A percentile compares a stretch with the other conserved stretches of the same genome.
Conservation (phyloP, 2,797 vertebrate genomes). For the Pangasius krempfi region DNA sequence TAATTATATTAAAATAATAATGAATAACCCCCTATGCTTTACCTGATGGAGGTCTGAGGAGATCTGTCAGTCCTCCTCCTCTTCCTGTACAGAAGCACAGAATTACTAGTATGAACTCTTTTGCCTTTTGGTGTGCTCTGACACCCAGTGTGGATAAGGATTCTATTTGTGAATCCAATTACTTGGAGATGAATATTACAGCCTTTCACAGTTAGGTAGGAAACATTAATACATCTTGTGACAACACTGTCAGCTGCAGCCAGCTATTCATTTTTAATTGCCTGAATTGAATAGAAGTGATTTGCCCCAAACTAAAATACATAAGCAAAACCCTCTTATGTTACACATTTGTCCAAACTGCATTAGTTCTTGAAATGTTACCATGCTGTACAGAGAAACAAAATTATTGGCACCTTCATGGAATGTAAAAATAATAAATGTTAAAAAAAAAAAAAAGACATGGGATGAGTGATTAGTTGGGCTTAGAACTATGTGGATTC, state of each 20-base stretch:
- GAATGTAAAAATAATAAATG: not conserved
- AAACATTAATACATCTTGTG: conserved; percentile 31
- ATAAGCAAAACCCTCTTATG: not conserved
- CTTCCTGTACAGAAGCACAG: conserved; percentile 28
- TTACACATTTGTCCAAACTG: not conserved
- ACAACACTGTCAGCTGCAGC: not conserved
- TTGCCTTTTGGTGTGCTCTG: conserved; percentile 19
- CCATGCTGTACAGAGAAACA: not conserved
- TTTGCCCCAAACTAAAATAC: not conserved
- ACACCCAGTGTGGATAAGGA: conserved; percentile 35
- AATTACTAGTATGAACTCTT: conserved; percentile 22
- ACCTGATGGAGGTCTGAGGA: not conserved
- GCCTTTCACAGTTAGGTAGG: conserved; percentile 1
- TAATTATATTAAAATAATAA: not conserved
- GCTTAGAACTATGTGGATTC: not conserved
- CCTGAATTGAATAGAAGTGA: conserved; percentile 27
- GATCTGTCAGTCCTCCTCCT: not conserved
- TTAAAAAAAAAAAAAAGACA: not conserved
- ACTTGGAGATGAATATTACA: conserved; percentile 26
- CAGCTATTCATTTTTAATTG: conserved; percentile 25
- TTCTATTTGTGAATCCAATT: conserved; percentile 52
- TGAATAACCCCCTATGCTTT: not conserved
- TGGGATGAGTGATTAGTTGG: not conserved
- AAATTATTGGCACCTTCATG: not conserved
- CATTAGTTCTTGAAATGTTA: not conserved